A percentile compares a stretch with the other conserved stretches of the same genome.
These are phyloP conservation scores for Macrotus californicus DNA, from an alignment of 2,113 vertebrate genomes.

Conservation along the genomic window DNA sequence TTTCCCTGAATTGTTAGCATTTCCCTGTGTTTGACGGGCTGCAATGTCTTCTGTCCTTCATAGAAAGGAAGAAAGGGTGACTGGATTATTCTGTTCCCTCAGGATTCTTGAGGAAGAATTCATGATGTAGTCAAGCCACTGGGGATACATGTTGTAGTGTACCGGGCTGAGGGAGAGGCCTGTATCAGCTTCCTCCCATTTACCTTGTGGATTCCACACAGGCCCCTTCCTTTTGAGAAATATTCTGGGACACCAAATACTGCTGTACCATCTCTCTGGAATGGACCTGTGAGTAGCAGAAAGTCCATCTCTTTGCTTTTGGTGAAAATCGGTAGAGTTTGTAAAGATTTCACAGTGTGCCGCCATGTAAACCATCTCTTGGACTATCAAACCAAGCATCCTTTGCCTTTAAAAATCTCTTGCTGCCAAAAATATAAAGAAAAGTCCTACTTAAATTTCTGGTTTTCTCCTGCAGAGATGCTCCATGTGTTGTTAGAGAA, in stretches of 20 bases:
- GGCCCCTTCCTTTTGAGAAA: neutral
- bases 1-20: neutral
- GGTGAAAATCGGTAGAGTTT: neutral
- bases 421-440: neutral
- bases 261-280: neutral
- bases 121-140: neutral
- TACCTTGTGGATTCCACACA: neutral
- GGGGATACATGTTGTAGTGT: neutral
- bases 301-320: neutral
- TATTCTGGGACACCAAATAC: neutral
- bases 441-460: neutral
- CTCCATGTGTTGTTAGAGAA: neutral
- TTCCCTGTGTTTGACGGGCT: neutral
- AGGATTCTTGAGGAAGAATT: neutral
- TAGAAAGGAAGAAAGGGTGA: neutral
- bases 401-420: neutral
- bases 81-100: neutral
- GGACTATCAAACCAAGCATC: neutral
- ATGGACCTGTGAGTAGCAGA: neutral
- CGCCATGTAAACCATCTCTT: neutral
- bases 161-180: accelerated
- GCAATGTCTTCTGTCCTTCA: neutral
- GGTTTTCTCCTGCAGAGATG: neutral
- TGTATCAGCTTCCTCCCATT: neutral
- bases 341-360: neutral